Evolutionary conservation across 2,113 vertebrate genomes (phyloP).

Genomic region (Carassius carassius): DNA sequence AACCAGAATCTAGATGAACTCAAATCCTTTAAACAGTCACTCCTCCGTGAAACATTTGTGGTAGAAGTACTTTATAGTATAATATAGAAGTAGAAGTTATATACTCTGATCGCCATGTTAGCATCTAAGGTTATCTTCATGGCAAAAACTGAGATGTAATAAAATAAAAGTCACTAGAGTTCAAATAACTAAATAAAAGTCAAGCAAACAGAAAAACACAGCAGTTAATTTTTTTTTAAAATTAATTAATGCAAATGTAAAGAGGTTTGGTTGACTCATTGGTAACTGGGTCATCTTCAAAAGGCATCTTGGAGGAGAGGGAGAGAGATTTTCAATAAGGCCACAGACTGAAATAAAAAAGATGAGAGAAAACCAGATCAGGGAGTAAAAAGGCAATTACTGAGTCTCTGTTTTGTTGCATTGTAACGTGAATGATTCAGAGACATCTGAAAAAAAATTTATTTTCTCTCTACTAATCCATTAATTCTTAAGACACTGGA

Average conservation of each 20-base stretch:
- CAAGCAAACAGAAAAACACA: background rate
- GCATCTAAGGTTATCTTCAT: background rate
- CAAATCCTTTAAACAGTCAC: background rate
- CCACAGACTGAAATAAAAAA: conserved; percentile 79
- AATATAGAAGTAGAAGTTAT: too few relatives aligned
- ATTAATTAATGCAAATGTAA: background rate
- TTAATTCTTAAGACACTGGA: background rate
- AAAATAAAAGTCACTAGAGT: background rate
- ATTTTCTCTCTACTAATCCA: background rate
- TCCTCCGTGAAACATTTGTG: background rate
- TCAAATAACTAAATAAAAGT: background rate
- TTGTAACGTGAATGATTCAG: background rate
- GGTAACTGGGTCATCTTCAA: conserved; percentile 80
- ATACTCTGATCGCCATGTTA: too few relatives aligned
- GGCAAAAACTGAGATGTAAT: background rate
- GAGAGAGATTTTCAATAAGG: conserved; percentile 88
- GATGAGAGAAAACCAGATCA: background rate
- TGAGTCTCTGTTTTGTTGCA: background rate
- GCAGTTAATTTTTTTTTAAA: too few relatives aligned
- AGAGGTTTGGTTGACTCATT: conserved; percentile 69
- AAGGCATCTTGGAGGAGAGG: conserved; percentile 85
- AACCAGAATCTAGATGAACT: conserved; percentile 29
- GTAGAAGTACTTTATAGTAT: background rate
- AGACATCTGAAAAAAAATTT: background rate
- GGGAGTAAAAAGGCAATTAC: background rate